phyloP scores from a whole-genome alignment of 2,888 invertebrate genomes.

The Machimus atricapillus region DNA sequence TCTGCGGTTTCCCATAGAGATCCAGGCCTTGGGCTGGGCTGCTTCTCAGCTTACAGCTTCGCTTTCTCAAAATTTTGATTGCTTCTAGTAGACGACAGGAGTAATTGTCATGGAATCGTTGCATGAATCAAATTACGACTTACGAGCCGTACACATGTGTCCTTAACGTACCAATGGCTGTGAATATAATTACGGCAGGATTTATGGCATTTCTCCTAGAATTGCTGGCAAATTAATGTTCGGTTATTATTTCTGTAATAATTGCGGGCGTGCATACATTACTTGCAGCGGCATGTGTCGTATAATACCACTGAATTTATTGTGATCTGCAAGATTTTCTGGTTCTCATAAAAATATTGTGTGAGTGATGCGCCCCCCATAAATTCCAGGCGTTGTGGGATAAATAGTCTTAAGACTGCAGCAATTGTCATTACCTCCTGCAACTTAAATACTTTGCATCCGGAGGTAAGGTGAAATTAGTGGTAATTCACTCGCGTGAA shows the following conservation, averaged over 20 bases:
- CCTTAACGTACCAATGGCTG: background rate
- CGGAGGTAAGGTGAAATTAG: background rate
- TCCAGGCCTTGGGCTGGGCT: background rate
- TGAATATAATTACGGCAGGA: background rate
- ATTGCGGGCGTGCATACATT: background rate
- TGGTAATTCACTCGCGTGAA: background rate
- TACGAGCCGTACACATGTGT: background rate
- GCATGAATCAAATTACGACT: slow-evolving; percentile 23
- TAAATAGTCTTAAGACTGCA: background rate
- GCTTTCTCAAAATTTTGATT: slow-evolving; percentile 6
- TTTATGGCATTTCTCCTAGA: background rate
- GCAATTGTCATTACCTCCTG: background rate
- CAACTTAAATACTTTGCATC: background rate
- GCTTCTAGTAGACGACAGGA: background rate
- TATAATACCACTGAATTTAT: background rate
- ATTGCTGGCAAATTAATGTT: slow-evolving; percentile 6
- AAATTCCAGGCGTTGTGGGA: background rate
- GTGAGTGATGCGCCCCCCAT: background rate
- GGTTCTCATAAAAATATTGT: background rate
- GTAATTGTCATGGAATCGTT: slow-evolving; percentile 18
- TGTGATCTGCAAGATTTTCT: background rate
- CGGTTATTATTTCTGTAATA: slow-evolving; percentile 5
- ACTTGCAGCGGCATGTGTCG: background rate
- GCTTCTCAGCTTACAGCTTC: background rate
- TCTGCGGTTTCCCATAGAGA: background rate